Percentiles rank a stretch among this genome's conserved stretches.
Evolutionary conservation across 2,797 vertebrate species (phyloP).

Genomic region (Uromys caudimaculatus): DNA sequence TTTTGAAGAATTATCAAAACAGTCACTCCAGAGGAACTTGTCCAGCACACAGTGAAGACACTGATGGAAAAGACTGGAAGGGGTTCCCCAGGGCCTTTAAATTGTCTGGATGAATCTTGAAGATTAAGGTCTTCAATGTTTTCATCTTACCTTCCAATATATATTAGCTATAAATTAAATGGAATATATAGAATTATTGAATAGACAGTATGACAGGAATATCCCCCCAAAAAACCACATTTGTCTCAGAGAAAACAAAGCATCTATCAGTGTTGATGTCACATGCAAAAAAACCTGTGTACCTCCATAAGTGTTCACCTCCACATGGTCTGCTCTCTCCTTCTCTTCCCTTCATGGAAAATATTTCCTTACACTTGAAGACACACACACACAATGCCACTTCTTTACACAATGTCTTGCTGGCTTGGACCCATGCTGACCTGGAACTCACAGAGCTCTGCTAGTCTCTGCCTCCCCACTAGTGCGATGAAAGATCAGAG

Average conservation of each 20-base stretch:
- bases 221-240: not conserved
- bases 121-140: not conserved
- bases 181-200: not conserved
- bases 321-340: too few species aligned
- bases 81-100: not conserved
- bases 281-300: not conserved
- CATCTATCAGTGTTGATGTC: not conserved
- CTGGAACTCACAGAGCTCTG: not conserved
- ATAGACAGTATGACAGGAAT: not conserved
- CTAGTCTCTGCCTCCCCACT: not conserved
- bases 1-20: not conserved
- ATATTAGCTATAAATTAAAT: not conserved
- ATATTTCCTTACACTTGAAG: not conserved
- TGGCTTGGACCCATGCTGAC: not conserved
- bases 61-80: not conserved
- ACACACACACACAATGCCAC: not conserved
- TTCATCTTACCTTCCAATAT: not conserved
- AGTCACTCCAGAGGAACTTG: not conserved
- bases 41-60: not conserved
- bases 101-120: not conserved
- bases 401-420: not conserved
- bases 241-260: not conserved
- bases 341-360: not conserved
- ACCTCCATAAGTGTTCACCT: not conserved
- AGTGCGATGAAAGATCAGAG: not conserved